Evolutionary conservation across 2,888 invertebrate genomes (phyloP).

Genomic region (Pterostichus madidus): DNA sequence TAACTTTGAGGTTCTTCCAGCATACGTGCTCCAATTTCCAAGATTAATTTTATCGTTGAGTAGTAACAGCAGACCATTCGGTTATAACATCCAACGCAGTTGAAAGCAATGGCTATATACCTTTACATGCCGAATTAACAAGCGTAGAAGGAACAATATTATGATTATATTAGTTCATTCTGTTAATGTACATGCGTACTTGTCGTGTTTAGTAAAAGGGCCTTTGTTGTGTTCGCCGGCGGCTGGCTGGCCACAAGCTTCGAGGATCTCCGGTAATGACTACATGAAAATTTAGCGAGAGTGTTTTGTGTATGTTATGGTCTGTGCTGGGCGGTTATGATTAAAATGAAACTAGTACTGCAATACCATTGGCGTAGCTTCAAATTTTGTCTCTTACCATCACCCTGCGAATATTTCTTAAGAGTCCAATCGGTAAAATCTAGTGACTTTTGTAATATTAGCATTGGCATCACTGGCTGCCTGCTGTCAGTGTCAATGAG

Average conservation of each 20-base stretch:
- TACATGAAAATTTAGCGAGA: neutral
- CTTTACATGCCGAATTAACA: neutral
- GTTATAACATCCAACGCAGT: neutral
- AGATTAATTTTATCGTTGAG: slow-evolving; percentile 31
- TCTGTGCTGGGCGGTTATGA: neutral
- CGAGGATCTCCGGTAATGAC: neutral
- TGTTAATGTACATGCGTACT: slow-evolving; percentile 8
- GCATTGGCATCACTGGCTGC: too few species aligned
- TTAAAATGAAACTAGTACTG: neutral
- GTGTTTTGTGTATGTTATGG: neutral
- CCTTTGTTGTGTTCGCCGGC: neutral
- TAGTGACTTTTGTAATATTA: too few species aligned
- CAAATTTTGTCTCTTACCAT: too few species aligned
- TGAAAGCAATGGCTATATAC: slow-evolving; percentile 3
- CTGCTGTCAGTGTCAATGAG: too few species aligned
- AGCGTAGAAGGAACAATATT: slow-evolving; percentile 21
- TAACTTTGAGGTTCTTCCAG: slow-evolving; percentile 18
- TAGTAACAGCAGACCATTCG: too few species aligned
- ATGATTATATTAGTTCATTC: slow-evolving; percentile 16
- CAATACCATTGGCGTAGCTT: too few species aligned
- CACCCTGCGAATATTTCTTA: too few species aligned
- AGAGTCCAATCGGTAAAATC: too few species aligned
- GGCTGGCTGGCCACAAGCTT: neutral
- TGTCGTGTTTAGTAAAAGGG: neutral
- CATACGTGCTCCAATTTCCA: neutral